Evolutionary conservation across 2,797 vertebrate species (phyloP), one percentile per base, ranked within the genome.

Genomic region (Halcyon leucocephala): DNA sequence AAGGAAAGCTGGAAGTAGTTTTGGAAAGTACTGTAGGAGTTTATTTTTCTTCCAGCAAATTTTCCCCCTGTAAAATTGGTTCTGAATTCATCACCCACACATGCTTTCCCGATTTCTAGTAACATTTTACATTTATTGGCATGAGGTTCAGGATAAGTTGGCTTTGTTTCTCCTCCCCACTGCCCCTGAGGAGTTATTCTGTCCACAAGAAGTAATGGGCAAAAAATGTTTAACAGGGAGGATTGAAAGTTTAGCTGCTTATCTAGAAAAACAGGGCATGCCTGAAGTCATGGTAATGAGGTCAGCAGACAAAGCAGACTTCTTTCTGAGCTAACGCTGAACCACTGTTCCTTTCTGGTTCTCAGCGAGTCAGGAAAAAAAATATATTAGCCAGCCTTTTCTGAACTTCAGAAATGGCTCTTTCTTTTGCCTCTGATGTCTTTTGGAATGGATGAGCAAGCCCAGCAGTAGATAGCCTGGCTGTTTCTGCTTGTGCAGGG

Each of bases 241-340:
- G 69, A 94, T 20, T 89, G 67, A 4, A 94, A 87, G 74, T 95
- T 94, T 79, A 93, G 90, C 95, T 88, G 70, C 94, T 95, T 95
- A 95, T 96, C 93, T 95, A 31, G 44, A 78, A 96, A 92, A 92
- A 51, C 86, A 95, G 81, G 96, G 80, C 93, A 94, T 29, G 82
- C 89, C 91, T 94, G 82, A 70, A 93, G 92, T 33, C 85, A 82
- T 41, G 92, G 90, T 67, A 81, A 14, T 69, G 64, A 74, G 89
- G 44, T 19, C 46, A 2, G 62, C n/a, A 62, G 86, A 60, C 61
- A 73, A 57, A 51, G 65, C 60, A 83, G n/a, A 20, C 31, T 66
- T 69, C 15, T 70, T 89, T 51, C 61, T 72, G 77, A 93, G 91
- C 78, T 89, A 94, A 0, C 0, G 2, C 37, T 31, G 57, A 94